Evolutionary conservation across 2,113 vertebrate genomes (phyloP).

Genomic region (Callipepla californica): DNA sequence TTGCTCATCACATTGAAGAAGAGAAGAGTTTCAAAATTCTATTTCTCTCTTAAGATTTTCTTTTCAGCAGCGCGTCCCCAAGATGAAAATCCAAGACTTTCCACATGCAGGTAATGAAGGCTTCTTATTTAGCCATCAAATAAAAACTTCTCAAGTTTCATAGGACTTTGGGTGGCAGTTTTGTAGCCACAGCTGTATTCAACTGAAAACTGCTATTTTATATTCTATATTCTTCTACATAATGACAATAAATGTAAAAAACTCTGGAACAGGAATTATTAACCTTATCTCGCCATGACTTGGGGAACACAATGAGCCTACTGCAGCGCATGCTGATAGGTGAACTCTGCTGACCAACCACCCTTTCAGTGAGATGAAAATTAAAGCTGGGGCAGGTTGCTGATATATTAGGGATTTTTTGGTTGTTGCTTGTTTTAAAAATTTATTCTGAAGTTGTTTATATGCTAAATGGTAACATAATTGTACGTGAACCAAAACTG

Average conservation of each 20-base stretch:
- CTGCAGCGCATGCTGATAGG: rapidly evolving
- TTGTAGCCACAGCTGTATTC: neutral
- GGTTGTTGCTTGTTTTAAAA: neutral
- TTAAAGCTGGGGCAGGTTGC: neutral
- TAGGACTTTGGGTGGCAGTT: neutral
- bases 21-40: neutral
- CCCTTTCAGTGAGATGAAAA: rapidly evolving
- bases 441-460: neutral
- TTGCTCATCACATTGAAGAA: neutral
- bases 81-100: neutral
- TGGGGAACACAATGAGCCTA: neutral
- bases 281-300: neutral
- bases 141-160: rapidly evolving
- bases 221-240: rapidly evolving
- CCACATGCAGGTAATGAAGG: neutral
- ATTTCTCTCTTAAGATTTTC: neutral
- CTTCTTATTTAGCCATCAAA: neutral
- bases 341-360: neutral
- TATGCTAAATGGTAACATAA: neutral
- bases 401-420: rapidly evolving
- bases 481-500: neutral
- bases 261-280: neutral
- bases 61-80: neutral
- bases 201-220: neutral
- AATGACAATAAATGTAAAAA: neutral